phyloP scores from a whole-genome alignment of 2,113 vertebrate genomes.

The Lates calcarifer region DNA sequence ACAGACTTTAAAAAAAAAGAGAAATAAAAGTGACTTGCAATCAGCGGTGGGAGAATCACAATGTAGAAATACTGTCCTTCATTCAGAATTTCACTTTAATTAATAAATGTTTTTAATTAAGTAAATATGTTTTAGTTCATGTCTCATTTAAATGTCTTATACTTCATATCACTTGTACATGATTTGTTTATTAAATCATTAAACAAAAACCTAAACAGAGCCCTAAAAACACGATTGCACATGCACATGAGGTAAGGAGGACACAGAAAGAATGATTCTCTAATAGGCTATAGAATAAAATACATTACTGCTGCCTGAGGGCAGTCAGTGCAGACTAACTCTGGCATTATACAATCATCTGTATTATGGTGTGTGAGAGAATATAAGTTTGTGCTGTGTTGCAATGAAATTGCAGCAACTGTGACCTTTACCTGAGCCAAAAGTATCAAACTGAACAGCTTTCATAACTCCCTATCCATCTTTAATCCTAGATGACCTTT shows the following conservation, averaged over 20 bases:
- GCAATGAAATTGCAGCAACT: conserved; percentile 29
- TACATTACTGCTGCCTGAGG: background rate
- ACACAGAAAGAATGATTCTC: background rate
- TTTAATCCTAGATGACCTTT: conserved; percentile 67
- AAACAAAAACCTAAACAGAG: background rate
- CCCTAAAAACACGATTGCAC: background rate
- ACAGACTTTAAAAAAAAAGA: background rate
- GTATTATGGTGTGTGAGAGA: conserved; percentile 4
- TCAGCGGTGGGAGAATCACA: too few relatives aligned
- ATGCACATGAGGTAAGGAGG: background rate
- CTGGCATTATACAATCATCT: conserved; percentile 17
- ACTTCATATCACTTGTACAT: background rate
- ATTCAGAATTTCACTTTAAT: too few relatives aligned
- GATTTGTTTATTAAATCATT: background rate
- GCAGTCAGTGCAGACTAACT: conserved; percentile 9
- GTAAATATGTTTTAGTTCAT: too few relatives aligned
- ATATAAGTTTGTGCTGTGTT: conserved; percentile 35
- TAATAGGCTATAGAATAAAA: background rate
- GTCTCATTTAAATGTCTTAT: too few relatives aligned
- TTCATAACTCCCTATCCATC: conserved; percentile 52
- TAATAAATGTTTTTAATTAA: too few relatives aligned
- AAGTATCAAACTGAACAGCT: conserved; percentile 46
- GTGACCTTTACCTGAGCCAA: conserved; percentile 61
- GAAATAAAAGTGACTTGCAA: too few relatives aligned
- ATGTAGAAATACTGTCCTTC: too few relatives aligned